phyloP scores from a whole-genome alignment of 2,113 vertebrate species.

The Antennarius striatus region DNA sequence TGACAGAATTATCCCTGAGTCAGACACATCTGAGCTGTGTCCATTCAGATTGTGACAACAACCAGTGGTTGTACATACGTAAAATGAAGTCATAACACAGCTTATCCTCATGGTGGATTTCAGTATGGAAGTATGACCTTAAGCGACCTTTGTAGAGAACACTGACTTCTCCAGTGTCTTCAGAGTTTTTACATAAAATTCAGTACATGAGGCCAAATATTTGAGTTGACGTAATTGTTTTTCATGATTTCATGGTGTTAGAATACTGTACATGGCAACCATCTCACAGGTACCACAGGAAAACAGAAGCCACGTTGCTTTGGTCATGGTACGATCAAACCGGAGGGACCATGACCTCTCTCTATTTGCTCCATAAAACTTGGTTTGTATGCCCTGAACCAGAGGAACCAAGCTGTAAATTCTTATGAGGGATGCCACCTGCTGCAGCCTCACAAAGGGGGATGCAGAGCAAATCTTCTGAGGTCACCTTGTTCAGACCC shows the following conservation, averaged over 20 bases:
- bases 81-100: not conserved
- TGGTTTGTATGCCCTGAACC: slow-evolving; percentile 64
- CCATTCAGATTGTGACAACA: too few relatives aligned
- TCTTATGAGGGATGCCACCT: slow-evolving; percentile 63
- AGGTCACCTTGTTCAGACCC: slow-evolving; percentile 37
- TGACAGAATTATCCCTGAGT: too few relatives aligned
- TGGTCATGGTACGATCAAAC: slow-evolving; percentile 35
- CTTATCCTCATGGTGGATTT: not conserved
- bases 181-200: not conserved
- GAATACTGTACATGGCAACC: slow-evolving; percentile 13
- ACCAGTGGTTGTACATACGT: too few relatives aligned
- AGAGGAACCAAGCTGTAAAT: slow-evolving; percentile 63
- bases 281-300: slow-evolving; percentile 18
- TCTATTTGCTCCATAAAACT: slow-evolving; percentile 65
- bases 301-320: slow-evolving; percentile 32
- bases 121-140: not conserved
- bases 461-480: slow-evolving; percentile 29
- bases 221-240: not conserved
- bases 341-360: slow-evolving; percentile 42
- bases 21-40: too few relatives aligned
- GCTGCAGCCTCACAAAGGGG: slow-evolving; percentile 37
- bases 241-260: not conserved
- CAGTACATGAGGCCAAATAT: not conserved
- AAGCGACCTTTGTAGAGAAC: not conserved
- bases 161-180: not conserved